Percentiles rank a stretch among this genome's conserved stretches.
Conservation (phyloP, 2,888 invertebrate species). For the Coleophora flavipennella region DNA sequence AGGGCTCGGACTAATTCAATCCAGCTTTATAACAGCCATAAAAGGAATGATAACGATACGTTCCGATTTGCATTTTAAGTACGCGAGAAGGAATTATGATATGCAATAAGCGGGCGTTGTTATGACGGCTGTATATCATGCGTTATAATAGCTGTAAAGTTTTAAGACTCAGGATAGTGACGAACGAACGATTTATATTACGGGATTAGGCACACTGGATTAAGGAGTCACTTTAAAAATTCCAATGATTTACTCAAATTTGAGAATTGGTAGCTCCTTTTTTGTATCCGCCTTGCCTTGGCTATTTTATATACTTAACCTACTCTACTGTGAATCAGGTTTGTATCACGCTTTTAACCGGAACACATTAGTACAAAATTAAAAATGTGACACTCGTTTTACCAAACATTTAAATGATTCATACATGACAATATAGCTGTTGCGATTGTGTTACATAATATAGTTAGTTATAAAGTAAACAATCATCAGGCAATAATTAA, state of each 20-base stretch:
- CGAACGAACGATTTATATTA: constrained; percentile 15
- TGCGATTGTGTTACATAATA: background rate
- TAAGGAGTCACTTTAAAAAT: no score
- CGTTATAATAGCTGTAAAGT: constrained; percentile 24
- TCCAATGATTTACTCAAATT: no score
- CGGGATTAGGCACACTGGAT: constrained; percentile 10
- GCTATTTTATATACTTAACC: constrained; percentile 8
- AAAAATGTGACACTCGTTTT: no score
- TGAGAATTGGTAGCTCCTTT: no score
- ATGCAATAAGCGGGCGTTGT: constrained; percentile 22
- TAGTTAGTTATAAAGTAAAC: constrained; percentile 38
- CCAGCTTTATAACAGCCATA: constrained; percentile 32
- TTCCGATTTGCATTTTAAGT: constrained; percentile 35
- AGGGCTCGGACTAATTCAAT: constrained; percentile 20
- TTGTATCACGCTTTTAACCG: no score
- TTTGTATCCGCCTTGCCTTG: background rate
- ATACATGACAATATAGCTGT: no score
- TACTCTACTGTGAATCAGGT: no score
- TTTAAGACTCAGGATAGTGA: constrained; percentile 20
- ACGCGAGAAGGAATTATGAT: constrained; percentile 27
- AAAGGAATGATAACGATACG: constrained; percentile 39
- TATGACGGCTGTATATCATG: constrained; percentile 27
- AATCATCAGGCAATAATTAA: constrained; percentile 42
- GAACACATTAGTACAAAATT: no score
- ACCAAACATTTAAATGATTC: constrained; percentile 1